phyloP scores from a whole-genome alignment of 2,113 vertebrate genomes.

The Nothobranchius furzeri region DNA sequence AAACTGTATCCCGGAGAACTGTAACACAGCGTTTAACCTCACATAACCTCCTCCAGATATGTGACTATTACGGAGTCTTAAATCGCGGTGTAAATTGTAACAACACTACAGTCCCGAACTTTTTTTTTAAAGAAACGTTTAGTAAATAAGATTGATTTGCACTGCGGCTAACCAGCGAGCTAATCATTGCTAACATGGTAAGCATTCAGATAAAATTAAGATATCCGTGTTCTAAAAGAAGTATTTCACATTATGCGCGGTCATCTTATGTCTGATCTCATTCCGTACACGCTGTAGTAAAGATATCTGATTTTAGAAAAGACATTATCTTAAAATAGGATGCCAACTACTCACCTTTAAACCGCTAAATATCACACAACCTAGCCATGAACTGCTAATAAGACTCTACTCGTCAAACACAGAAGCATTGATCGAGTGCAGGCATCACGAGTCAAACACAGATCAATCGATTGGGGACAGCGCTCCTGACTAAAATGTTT shows the following conservation, averaged over 20 bases:
- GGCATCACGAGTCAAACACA: conserved; percentile 18
- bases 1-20: too few relatives aligned
- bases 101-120: background rate
- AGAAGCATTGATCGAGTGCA: conserved; percentile 51
- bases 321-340: background rate
- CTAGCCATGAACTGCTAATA: conserved; percentile 22
- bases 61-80: background rate
- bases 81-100: background rate
- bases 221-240: background rate
- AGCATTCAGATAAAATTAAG: background rate
- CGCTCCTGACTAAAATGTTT: background rate
- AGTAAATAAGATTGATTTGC: background rate
- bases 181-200: conserved; percentile 44
- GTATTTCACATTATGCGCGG: background rate
- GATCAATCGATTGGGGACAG: conserved; percentile 57
- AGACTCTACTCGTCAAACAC: conserved; percentile 52
- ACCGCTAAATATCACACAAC: conserved; percentile 27
- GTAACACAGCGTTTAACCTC: too few relatives aligned
- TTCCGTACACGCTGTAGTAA: background rate
- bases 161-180: conserved; percentile 35
- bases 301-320: background rate
- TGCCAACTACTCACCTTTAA: conserved; percentile 57
- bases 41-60: background rate
- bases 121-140: background rate
- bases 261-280: background rate